Base-by-base conservation (phyloP, 2,113 vertebrate species). In the Eudyptes chrysolophus region DNA sequence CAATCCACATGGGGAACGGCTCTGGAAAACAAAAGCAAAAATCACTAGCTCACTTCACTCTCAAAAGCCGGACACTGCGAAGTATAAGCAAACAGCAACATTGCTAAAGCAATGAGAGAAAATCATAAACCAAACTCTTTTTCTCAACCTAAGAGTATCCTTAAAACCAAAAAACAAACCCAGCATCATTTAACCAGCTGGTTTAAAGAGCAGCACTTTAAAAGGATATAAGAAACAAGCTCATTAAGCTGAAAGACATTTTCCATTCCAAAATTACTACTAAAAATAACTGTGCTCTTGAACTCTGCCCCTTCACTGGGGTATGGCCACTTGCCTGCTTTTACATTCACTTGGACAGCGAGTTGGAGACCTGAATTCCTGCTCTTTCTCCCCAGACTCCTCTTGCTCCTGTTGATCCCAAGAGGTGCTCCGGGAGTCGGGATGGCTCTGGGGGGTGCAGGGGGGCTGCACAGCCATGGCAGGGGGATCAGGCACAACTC, bases 241-340 rank as follows among this genome's bases (percentile, higher is more conserved):
- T 96, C 94, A 95, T 97, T 97, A 96, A 95, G 84, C 83, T 60
- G 60, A 68, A 92, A 92, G 87, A 93, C 86, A 96, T 97, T 97
- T 96, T 95, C 94, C 97, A 87, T 95, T 96, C 89, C 92, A 38
- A 94, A 97, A 89, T 95, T 61, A 87, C 48, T 89, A 48, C 95
- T 81, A 94, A 94, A 95, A 96, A 97, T 97, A 96, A 88, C 92
- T 24, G 49, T 42, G 69, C 89, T 91, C 95, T 92, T 91, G 94
- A 97, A 81, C 96, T 87, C 80, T 94, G 94, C 77, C 91, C 77
- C 92, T 79, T 58, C 69, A 4, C 64, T 36, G 25, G 90, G 96
- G 52, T 49, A 79, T 4, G 89, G 83, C 71, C 82, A 74, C 82
- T 96, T 2, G 74, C 55, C 92, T 94, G 94, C 88, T 91, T 75